Evolutionary conservation across 2,797 vertebrate genomes (phyloP), one percentile per base, ranked within the genome.

Genomic region (Siniperca obscura): DNA sequence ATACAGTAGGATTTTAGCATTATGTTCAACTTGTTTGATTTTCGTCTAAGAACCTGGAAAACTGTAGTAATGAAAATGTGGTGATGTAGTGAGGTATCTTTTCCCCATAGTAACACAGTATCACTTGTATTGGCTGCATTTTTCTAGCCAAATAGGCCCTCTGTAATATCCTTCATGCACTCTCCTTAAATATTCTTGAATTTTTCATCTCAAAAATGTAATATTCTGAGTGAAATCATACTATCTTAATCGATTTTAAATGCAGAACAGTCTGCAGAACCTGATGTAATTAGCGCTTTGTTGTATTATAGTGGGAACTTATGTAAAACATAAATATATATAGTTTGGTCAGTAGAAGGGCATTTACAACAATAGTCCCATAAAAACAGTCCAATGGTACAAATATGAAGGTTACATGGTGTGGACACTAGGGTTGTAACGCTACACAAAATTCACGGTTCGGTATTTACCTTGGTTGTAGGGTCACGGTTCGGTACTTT

Each of bases 11-110:
- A 21, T 68, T 71, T 53, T 30, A 27, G 42, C 48, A 8, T 1
- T 17, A 27, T 62, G 38, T 61, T 67, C 42, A 42, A 12, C 36
- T 64, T 66, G 1, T 50, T 80, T 36, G 13, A 12, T 74, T 79
- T 70, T 25, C 7, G 4, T 73, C 12, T 7, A n/a, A 27, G 27
- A 27, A 16, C 21, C 44, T 53, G 64, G n/a, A 44, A 25, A 55
- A 40, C 16, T 67, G 50, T n/a, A 12, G 14, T 40, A 19, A 38
- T 36, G 27, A 64, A 61, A 38, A 25, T 36, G 46, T 25, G 46
- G 38, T 11, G 7, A 36, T 46, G 27, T 25, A 14, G 27, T 57
- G 60, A 50, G 25, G 5, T 48, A 12, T 13, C 34, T 36, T 68
- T 38, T 76, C 17, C 21, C 1, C n/a, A 27, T n/a, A 27, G 12